Conservation (phyloP, 2,797 vertebrate species). For the Brachyrhaphis roseni region DNA sequence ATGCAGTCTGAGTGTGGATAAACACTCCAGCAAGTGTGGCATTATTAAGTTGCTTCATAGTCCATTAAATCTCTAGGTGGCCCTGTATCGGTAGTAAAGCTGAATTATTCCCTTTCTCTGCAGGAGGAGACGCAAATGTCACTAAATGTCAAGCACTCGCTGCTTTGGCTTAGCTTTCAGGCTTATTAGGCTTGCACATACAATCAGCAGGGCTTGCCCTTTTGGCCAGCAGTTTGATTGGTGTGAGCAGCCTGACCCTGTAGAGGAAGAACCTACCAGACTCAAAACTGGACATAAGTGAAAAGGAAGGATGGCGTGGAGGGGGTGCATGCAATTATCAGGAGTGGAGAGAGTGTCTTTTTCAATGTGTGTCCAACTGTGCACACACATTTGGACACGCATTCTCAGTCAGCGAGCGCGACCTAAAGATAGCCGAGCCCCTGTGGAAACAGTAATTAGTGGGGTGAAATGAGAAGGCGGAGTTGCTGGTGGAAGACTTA, state of each 20-base stretch:
- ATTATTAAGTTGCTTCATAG: conserved; percentile 65
- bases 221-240: conserved; percentile 61
- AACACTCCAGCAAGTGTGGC: conserved; percentile 41
- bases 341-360: conserved; percentile 32
- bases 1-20: conserved; percentile 3
- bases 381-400: conserved; percentile 47
- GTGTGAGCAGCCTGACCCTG: conserved; percentile 29
- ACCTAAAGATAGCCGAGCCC: conserved; percentile 78
- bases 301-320: neutral
- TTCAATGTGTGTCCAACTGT: conserved; percentile 32
- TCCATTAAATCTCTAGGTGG: conserved; percentile 53
- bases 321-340: conserved; percentile 48
- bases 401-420: conserved; percentile 62
- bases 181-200: conserved; percentile 58
- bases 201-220: conserved; percentile 54
- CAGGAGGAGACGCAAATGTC: conserved; percentile 73
- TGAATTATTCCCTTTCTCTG: conserved; percentile 65
- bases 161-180: conserved; percentile 67
- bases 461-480: conserved; percentile 66
- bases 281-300: conserved; percentile 30
- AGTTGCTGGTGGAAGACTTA: conserved; percentile 57
- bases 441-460: conserved; percentile 77
- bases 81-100: conserved; percentile 62
- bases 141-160: conserved; percentile 76
- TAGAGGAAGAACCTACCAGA: conserved; percentile 45